phyloP scores from a whole-genome alignment of 2,797 vertebrate species.

The Echeneis naucrates region DNA sequence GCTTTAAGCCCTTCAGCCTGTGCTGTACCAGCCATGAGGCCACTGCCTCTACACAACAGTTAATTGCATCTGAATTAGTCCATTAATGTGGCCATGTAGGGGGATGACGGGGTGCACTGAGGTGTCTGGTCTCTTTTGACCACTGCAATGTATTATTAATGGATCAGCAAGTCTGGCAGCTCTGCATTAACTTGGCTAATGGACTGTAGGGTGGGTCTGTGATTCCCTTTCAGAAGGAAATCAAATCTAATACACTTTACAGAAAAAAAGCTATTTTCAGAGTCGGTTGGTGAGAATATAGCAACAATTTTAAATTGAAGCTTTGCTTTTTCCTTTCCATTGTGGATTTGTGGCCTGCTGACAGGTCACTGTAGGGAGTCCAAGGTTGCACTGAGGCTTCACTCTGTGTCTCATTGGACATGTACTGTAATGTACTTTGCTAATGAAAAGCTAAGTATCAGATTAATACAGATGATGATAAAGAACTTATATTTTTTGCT shows the following conservation, averaged over 20 bases:
- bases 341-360: constrained; percentile 29
- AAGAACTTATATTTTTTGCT: constrained; percentile 24
- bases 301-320: constrained; percentile 39
- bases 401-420: constrained; percentile 21
- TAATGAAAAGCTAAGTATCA: constrained; percentile 51
- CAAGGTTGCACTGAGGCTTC: constrained; percentile 45
- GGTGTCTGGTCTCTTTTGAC: constrained; percentile 84
- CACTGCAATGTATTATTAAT: constrained; percentile 85
- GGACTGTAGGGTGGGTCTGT: constrained; percentile 77
- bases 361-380: constrained; percentile 32
- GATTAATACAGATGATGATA: constrained; percentile 20
- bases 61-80: constrained; percentile 87
- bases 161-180: constrained; percentile 84
- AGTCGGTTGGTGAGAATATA: constrained; percentile 31
- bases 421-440: constrained; percentile 39
- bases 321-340: constrained; percentile 25
- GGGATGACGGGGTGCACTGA: constrained; percentile 77
- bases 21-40: constrained; percentile 77
- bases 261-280: constrained; percentile 26
- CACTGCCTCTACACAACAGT: constrained; percentile 80
- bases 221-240: constrained; percentile 72
- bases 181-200: constrained; percentile 86
- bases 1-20: constrained; percentile 76
- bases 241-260: constrained; percentile 65
- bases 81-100: constrained; percentile 83